Conservation (phyloP, 1,140 invertebrate species). For the Aradophagus sp. region DNA sequence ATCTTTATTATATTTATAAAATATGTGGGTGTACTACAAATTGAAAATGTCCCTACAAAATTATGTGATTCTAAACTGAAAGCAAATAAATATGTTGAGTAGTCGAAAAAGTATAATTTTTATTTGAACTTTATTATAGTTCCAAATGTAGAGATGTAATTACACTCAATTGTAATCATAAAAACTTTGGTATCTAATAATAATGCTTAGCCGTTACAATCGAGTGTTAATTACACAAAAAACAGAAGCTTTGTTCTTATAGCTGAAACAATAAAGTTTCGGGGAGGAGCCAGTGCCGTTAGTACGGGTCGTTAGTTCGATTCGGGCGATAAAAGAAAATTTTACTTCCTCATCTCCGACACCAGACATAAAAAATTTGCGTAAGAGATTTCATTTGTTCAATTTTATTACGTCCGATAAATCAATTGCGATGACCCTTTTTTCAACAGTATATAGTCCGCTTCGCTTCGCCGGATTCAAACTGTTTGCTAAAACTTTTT, state of each 20-base stretch:
- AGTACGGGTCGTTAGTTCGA: constrained; percentile 28
- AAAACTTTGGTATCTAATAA: too few relatives aligned
- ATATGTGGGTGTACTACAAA: too few relatives aligned
- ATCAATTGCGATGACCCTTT: constrained; percentile 26
- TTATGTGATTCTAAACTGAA: too few relatives aligned
- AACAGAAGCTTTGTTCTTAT: constrained; percentile 12
- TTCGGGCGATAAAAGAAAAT: constrained; percentile 36
- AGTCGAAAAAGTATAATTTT: too few relatives aligned
- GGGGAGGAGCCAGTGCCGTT: constrained; percentile 17
- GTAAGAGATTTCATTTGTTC: constrained; percentile 41
- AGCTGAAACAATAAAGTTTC: constrained; percentile 40
- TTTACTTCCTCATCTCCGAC: constrained; percentile 21
- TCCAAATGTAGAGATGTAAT: too few relatives aligned
- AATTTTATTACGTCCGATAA: constrained; percentile 27
- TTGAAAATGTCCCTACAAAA: too few relatives aligned
- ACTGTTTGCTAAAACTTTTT: constrained; percentile 12
- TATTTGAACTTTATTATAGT: too few relatives aligned
- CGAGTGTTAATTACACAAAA: too few relatives aligned
- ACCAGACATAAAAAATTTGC: constrained; percentile 27
- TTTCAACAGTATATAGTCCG: constrained; percentile 9
- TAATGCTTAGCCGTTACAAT: too few relatives aligned
- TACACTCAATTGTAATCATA: too few relatives aligned
- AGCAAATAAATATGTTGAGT: too few relatives aligned
- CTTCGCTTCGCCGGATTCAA: constrained; percentile 9
- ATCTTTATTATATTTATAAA: too few relatives aligned